Percentiles rank a stretch among this genome's conserved stretches.
These are phyloP conservation scores for Pheosia gnoma DNA, from an alignment of 2,888 invertebrate species.

Conservation along the genomic window DNA sequence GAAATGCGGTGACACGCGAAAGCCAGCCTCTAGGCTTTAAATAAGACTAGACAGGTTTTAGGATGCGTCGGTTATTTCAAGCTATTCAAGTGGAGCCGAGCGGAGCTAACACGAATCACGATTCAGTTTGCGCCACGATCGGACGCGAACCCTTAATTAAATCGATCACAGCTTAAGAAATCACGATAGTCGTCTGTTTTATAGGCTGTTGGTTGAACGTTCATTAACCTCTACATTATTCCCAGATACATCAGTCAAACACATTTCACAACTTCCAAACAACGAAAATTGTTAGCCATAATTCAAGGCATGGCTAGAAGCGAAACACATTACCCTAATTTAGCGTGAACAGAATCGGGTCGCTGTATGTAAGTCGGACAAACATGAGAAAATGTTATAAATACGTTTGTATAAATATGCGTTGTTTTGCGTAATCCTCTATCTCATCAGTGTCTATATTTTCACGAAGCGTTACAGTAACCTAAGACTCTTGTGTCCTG, in stretches of 20 bases:
- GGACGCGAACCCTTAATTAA: no score
- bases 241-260: background rate
- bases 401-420: no score
- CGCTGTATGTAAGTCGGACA: background rate
- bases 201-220: no score
- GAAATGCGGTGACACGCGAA: constrained; percentile 6
- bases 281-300: background rate
- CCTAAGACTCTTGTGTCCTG: no score
- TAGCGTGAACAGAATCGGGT: constrained; percentile 10
- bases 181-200: no score
- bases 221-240: background rate
- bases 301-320: constrained; percentile 8
- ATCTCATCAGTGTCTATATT: no score
- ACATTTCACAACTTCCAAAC: constrained; percentile 14
- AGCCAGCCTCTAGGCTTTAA: constrained; percentile 2
- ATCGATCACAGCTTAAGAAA: no score
- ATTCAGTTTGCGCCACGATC: no score
- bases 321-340: constrained; percentile 21
- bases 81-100: background rate
- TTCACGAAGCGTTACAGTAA: no score
- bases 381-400: background rate
- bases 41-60: background rate
- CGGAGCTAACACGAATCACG: no score
- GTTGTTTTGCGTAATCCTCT: no score
- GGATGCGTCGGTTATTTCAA: background rate